A percentile compares a stretch with the other conserved stretches of the same genome.
Conservation (phyloP, 2,797 vertebrate species). For the Erpetoichthys calabaricus region DNA sequence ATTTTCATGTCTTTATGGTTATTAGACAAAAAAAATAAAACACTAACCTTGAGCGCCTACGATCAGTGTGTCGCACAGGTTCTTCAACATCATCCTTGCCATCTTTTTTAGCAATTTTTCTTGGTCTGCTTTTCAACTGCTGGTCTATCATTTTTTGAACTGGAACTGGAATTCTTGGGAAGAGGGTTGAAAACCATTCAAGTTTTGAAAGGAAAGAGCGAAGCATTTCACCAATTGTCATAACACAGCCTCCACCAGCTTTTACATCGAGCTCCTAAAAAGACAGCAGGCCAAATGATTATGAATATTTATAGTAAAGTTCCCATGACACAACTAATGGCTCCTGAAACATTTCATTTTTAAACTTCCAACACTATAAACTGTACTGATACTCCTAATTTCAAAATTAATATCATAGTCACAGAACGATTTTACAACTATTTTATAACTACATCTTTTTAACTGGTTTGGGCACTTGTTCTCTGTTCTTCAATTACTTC, state of each 20-base stretch:
- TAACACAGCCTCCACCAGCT: slow-evolving; percentile 90
- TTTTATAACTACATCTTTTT: no score
- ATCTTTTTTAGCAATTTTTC: slow-evolving; percentile 73
- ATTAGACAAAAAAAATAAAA: neutral
- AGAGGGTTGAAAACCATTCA: slow-evolving; percentile 97
- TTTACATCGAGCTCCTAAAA: slow-evolving; percentile 96
- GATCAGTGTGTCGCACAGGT: slow-evolving; percentile 65
- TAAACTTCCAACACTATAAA: no score
- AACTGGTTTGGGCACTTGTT: no score
- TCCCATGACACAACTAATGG: no score
- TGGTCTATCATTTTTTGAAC: slow-evolving; percentile 95
- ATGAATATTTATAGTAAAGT: no score
- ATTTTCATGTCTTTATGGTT: no score
- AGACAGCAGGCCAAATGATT: slow-evolving; percentile 29
- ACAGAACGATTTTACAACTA: neutral
- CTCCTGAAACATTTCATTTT: no score
- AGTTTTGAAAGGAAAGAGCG: slow-evolving; percentile 95
- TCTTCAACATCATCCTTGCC: slow-evolving; percentile 59
- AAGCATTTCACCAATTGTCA: slow-evolving; percentile 95
- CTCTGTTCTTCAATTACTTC: neutral
- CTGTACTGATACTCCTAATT: no score
- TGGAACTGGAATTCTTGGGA: slow-evolving; percentile 94
- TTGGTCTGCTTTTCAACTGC: slow-evolving; percentile 86
- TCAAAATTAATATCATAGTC: neutral
- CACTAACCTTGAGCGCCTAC: slow-evolving; percentile 71